phyloP scores from a whole-genome alignment of 2,113 vertebrate species.

The Artemisiospiza belli region DNA sequence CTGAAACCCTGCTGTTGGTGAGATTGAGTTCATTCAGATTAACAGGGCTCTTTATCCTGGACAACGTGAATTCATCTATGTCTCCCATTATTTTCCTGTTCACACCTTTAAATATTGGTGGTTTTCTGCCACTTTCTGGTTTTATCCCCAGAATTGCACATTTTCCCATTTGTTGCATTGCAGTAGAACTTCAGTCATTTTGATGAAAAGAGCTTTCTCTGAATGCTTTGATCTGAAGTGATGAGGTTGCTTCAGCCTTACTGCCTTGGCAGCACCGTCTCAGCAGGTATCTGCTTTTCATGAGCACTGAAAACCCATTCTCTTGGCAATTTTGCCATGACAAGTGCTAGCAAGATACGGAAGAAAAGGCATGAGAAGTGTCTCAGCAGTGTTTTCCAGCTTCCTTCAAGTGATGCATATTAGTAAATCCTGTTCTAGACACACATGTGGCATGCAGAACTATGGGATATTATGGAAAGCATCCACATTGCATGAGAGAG shows the following conservation, averaged over 20 bases:
- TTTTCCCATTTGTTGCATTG: neutral
- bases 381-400: neutral
- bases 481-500: neutral
- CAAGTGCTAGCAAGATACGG: neutral
- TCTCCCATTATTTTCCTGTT: neutral
- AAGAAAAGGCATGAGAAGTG: neutral
- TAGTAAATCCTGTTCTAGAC: neutral
- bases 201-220: neutral
- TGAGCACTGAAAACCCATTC: neutral
- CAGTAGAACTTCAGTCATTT: neutral
- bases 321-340: neutral
- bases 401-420: neutral
- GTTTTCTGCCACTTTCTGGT: neutral
- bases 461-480: neutral
- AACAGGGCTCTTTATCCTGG: neutral
- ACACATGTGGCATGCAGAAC: neutral
- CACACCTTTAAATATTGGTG: neutral
- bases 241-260: neutral
- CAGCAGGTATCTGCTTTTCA: neutral
- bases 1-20: neutral
- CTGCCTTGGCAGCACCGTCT: neutral
- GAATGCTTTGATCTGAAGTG: neutral
- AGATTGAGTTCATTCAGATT: neutral
- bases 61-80: fast-evolving
- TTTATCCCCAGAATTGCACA: neutral